These are phyloP conservation scores for Abscondita cerata DNA, from an alignment of 2,888 invertebrate species.

Conservation along the genomic window DNA sequence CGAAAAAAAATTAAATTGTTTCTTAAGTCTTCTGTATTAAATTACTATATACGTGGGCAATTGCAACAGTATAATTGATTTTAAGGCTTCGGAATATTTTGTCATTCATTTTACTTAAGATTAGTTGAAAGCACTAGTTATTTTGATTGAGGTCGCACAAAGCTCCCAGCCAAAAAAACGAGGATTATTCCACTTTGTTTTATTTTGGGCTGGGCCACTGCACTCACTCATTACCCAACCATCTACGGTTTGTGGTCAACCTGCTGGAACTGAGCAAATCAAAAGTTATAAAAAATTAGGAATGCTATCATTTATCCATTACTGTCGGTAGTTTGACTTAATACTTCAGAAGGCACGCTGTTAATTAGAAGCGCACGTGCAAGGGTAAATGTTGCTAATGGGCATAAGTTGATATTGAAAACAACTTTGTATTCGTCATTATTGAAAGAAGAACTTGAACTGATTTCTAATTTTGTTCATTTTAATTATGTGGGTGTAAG, in stretches of 20 bases:
- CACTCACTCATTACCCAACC: slow-evolving; percentile 9
- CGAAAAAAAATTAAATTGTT: not conserved
- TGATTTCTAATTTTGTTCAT: too few relatives aligned
- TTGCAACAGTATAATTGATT: too few relatives aligned
- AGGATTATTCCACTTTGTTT: slow-evolving; percentile 23
- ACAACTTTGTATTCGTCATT: too few relatives aligned
- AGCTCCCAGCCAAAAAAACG: slow-evolving; percentile 29
- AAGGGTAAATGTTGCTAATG: slow-evolving; percentile 6
- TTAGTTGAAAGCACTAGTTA: not conserved
- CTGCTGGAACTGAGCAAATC: slow-evolving; percentile 21
- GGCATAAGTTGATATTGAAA: slow-evolving; percentile 1
- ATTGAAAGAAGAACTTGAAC: too few relatives aligned
- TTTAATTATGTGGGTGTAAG: too few relatives aligned
- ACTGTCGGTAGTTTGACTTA: slow-evolving; percentile 1
- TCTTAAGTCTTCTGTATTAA: not conserved
- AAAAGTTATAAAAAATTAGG: slow-evolving; percentile 10
- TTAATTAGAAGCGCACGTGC: not conserved
- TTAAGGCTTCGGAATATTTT: slow-evolving; percentile 5
- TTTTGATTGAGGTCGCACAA: slow-evolving; percentile 33
- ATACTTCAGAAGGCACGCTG: not conserved
- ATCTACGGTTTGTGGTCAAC: slow-evolving; percentile 14
- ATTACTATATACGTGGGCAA: not conserved
- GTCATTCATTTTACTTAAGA: not conserved
- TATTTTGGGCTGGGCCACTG: slow-evolving; percentile 39
- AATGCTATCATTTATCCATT: not conserved